phyloP scores from a whole-genome alignment of 2,888 invertebrate genomes.

The Desoria tigrina region DNA sequence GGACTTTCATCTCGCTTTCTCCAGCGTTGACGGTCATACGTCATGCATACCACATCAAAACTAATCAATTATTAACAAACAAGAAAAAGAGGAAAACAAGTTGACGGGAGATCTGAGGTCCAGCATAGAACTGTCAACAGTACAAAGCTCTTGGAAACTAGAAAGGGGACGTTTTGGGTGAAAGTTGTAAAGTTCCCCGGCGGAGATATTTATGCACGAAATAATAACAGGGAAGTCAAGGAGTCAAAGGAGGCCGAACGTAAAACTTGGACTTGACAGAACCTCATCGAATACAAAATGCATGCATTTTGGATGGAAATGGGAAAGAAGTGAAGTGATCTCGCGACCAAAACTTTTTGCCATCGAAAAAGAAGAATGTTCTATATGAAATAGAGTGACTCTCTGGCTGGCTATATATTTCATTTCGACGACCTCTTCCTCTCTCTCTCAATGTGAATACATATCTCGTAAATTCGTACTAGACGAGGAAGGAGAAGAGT shows the following conservation, averaged over 20 bases:
- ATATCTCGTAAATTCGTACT: not conserved
- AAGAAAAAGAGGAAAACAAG: too few species aligned
- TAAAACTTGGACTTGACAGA: conserved; percentile 30
- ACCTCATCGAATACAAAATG: conserved; percentile 39
- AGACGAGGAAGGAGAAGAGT: too few species aligned
- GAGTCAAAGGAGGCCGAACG: conserved; percentile 18
- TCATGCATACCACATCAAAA: too few species aligned
- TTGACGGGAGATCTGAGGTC: too few species aligned
- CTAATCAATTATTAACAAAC: too few species aligned
- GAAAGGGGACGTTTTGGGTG: conserved; percentile 1
- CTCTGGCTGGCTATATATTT: too few species aligned
- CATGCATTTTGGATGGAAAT: conserved; percentile 34
- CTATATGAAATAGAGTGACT: not conserved
- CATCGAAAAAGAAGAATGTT: not conserved
- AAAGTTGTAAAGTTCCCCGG: conserved; percentile 30
- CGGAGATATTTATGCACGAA: not conserved
- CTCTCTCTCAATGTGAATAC: not conserved
- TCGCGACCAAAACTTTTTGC: conserved; percentile 32
- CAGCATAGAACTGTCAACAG: too few species aligned
- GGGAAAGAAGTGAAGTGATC: conserved; percentile 33
- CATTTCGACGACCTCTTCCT: not conserved
- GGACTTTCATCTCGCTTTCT: too few species aligned
- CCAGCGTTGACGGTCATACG: too few species aligned
- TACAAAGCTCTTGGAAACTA: conserved; percentile 12
- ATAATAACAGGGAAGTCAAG: conserved; percentile 18